Conservation (phyloP, 2,113 vertebrate species). For the Indicator maculatus region DNA sequence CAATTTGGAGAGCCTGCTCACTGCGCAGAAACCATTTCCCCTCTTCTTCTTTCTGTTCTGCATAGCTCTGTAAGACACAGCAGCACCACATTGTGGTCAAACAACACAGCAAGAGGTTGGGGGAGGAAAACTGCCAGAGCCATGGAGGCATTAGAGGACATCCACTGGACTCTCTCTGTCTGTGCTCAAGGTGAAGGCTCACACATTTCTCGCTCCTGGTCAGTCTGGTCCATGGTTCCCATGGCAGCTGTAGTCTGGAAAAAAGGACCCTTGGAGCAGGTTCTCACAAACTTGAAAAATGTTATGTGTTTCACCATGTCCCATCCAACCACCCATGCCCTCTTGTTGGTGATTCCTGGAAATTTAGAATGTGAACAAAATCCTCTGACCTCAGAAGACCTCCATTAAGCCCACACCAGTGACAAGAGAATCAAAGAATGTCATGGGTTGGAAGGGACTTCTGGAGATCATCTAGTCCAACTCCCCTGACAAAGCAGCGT, state of each 20-base stretch:
- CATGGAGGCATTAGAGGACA: neutral
- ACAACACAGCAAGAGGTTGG: neutral
- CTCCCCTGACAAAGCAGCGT: too few relatives aligned
- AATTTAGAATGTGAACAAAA: neutral
- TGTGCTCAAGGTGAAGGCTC: neutral
- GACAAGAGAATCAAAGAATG: neutral
- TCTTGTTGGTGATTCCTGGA: neutral
- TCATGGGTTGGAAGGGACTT: too few relatives aligned
- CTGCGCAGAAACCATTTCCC: fast-evolving
- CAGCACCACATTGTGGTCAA: neutral
- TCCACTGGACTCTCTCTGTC: fast-evolving
- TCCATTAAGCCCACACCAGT: neutral
- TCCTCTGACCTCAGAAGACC: neutral
- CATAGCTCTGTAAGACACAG: neutral
- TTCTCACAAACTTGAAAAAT: neutral
- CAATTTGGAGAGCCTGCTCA: neutral
- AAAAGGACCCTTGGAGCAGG: neutral
- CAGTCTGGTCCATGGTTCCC: neutral
- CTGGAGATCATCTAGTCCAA: too few relatives aligned
- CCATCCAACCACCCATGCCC: neutral
- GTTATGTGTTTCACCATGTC: neutral
- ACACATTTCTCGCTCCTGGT: neutral
- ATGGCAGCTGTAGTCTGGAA: fast-evolving
- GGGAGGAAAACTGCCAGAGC: neutral
- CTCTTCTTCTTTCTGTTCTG: neutral